These are phyloP conservation scores for Barbus barbus DNA, from an alignment of 2,113 vertebrate species.

Conservation along the genomic window DNA sequence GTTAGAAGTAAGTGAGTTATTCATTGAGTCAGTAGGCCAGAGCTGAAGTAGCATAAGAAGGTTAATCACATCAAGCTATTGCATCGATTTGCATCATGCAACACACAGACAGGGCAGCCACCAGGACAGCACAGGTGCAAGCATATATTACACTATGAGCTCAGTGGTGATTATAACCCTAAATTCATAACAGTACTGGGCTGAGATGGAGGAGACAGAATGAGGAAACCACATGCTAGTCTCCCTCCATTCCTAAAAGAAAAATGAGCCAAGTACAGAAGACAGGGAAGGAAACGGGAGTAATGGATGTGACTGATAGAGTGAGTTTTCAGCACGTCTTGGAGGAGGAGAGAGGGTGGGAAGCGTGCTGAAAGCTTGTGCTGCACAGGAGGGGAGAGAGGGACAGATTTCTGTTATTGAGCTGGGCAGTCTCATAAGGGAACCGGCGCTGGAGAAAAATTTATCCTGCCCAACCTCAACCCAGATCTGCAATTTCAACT, in stretches of 20 bases:
- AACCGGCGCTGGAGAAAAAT: not conserved
- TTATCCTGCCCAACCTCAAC: not conserved
- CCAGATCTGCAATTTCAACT: not conserved
- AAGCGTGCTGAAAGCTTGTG: conserved; percentile 27
- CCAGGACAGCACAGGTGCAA: conserved; percentile 34
- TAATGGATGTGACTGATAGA: conserved; percentile 31
- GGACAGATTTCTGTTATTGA: conserved; percentile 5
- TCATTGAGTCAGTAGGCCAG: not conserved
- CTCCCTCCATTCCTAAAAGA: conserved; percentile 22
- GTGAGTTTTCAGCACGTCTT: conserved; percentile 16
- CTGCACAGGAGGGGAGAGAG: not conserved
- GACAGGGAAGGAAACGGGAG: conserved; percentile 11
- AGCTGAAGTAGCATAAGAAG: not conserved
- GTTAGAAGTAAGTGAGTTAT: not conserved
- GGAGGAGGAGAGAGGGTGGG: conserved; percentile 12
- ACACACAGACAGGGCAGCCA: not conserved
- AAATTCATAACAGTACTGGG: conserved; percentile 20
- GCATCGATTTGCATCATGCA: conserved; percentile 51
- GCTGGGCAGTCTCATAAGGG: not conserved
- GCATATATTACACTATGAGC: conserved; percentile 9
- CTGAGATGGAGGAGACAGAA: conserved; percentile 18
- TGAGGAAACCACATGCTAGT: conserved; percentile 38
- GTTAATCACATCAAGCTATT: conserved; percentile 21
- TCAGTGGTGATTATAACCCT: conserved; percentile 31
- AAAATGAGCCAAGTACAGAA: conserved; percentile 28